phyloP scores from a whole-genome alignment of 1,140 invertebrate genomes.

The Apis dorsata region DNA sequence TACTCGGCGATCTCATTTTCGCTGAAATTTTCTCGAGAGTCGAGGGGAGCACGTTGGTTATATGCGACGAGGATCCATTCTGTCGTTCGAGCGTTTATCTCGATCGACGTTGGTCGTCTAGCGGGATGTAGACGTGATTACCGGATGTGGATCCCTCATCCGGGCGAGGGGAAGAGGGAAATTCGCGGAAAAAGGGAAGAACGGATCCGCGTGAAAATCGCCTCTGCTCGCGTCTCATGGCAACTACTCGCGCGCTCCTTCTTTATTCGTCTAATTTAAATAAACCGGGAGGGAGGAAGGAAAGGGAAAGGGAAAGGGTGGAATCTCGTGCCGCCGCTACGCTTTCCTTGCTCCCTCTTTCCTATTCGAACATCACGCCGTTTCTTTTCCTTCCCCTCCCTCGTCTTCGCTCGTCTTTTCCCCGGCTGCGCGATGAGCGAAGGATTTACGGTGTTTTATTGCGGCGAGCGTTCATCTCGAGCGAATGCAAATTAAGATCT shows the following conservation, averaged over 20 bases:
- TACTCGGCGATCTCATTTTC: too few relatives aligned
- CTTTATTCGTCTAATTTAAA: constrained; percentile 75
- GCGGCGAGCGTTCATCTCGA: constrained; percentile 64
- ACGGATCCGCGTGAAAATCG: constrained; percentile 44
- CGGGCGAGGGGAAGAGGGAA: constrained; percentile 15
- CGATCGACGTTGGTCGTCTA: constrained; percentile 41
- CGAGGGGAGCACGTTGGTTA: constrained; percentile 5
- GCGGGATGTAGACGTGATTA: constrained; percentile 60
- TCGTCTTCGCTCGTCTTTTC: not conserved
- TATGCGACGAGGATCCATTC: constrained; percentile 57
- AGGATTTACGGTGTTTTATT: constrained; percentile 71
- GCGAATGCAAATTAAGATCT: constrained; percentile 68
- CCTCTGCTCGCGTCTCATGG: not conserved
- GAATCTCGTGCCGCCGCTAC: constrained; percentile 42
- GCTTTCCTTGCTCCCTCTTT: constrained; percentile 4
- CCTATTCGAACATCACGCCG: not conserved
- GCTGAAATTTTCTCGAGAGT: constrained; percentile 13
- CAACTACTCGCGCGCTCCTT: not conserved
- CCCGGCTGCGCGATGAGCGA: constrained; percentile 60
- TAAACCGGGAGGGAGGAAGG: constrained; percentile 42
- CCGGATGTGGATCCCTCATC: constrained; percentile 47
- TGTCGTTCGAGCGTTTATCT: constrained; percentile 51
- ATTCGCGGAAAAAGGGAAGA: constrained; percentile 22
- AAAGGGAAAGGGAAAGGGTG: constrained; percentile 12
- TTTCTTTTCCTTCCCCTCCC: not conserved